A percentile compares a stretch with the other conserved stretches of the same genome.
phyloP scores from a whole-genome alignment of 35 echinoderm and acorn worm genomes.

The Heliocidaris tuberculata region DNA sequence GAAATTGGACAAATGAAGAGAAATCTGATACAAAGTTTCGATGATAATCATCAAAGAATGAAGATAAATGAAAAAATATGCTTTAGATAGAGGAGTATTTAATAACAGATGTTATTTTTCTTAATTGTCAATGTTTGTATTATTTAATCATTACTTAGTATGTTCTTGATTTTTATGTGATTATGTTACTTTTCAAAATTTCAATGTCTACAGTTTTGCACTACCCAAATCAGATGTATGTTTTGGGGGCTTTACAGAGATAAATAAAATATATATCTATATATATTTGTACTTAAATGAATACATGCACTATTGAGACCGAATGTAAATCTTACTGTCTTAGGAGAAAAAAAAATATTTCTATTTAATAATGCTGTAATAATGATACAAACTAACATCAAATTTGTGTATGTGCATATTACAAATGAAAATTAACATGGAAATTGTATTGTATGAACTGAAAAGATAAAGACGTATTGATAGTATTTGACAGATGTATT shows the following conservation, averaged over 20 bases:
- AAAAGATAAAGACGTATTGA: slow-evolving; percentile 25
- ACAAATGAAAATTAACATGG: slow-evolving; percentile 31
- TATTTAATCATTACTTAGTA: not conserved
- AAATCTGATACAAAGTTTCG: not conserved
- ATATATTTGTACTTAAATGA: slow-evolving; percentile 21
- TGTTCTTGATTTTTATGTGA: not conserved
- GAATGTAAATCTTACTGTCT: slow-evolving; percentile 34
- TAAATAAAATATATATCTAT: slow-evolving; percentile 13
- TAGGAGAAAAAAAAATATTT: not conserved
- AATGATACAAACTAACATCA: slow-evolving; percentile 5
- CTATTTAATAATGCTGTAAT: slow-evolving; percentile 29
- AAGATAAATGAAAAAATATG: not conserved
- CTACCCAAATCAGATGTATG: not conserved
- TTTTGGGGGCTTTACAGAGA: not conserved
- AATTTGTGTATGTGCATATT: slow-evolving; percentile 23
- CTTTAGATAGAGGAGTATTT: not conserved
- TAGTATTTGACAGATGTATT: slow-evolving; percentile 35
- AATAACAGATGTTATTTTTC: not conserved
- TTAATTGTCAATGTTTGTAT: not conserved
- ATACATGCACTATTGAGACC: slow-evolving; percentile 28
- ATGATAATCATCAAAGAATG: not conserved
- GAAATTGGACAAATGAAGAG: not conserved
- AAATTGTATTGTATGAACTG: slow-evolving; percentile 22
- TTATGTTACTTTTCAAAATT: not conserved
- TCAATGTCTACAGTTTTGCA: not conserved